Evolutionary conservation across 2,797 vertebrate genomes (phyloP).

Genomic region (Amblyraja radiata): DNA sequence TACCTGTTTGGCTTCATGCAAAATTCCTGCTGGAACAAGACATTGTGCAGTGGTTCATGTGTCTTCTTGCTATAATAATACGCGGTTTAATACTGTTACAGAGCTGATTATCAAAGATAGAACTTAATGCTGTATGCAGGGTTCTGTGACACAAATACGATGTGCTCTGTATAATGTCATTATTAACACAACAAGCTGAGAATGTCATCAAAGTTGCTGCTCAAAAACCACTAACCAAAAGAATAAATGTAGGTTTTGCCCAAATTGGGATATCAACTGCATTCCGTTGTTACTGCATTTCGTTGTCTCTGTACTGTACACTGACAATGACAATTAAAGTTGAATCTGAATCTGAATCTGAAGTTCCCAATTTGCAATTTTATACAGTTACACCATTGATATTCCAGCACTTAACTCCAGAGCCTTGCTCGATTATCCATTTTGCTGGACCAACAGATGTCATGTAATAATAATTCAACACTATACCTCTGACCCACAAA

Average conservation of each 20-base stretch:
- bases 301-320: too few species aligned
- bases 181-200: background rate
- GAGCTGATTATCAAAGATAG: background rate
- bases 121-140: background rate
- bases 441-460: too few species aligned
- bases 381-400: too few species aligned
- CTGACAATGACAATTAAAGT: too few species aligned
- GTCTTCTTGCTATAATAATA: background rate
- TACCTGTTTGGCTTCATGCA: background rate
- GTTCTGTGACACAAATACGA: background rate
- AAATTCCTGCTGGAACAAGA: slow-evolving; percentile 8
- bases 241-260: background rate
- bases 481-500: too few species aligned
- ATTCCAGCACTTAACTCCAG: too few species aligned
- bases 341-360: too few species aligned
- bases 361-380: too few species aligned
- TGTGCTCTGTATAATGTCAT: background rate
- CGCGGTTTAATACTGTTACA: background rate
- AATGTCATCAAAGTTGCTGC: background rate
- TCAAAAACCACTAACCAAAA: background rate
- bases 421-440: too few species aligned
- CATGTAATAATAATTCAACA: too few species aligned
- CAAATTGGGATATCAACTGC: background rate
- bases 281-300: too few species aligned
- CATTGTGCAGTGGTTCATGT: slow-evolving; percentile 1